A percentile compares a stretch with the other conserved stretches of the same genome.
phyloP scores from a whole-genome alignment of 2,113 vertebrate genomes.

The Sciurus niger region DNA sequence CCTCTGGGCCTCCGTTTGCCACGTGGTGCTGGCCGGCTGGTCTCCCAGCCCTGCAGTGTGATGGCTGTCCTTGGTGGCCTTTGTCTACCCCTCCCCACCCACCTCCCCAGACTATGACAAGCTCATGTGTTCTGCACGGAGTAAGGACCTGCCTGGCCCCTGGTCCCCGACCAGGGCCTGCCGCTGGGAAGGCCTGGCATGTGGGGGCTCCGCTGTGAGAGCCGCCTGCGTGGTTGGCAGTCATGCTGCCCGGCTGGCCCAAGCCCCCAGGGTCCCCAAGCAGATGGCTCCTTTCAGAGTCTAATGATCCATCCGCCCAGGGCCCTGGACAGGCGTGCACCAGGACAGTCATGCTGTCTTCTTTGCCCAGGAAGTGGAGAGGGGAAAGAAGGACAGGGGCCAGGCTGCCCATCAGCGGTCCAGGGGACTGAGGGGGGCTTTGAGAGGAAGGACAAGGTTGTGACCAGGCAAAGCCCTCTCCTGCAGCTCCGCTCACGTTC shows the following conservation, averaged over 20 bases:
- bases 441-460: not conserved
- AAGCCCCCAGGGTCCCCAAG: constrained; percentile 69
- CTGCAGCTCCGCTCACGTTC: accelerated
- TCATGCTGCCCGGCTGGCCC: constrained; percentile 1
- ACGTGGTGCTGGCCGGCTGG: accelerated
- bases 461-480: not conserved
- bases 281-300: constrained; percentile 87
- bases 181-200: constrained; percentile 59
- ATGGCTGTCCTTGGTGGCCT: too few species aligned
- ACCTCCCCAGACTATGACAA: not conserved
- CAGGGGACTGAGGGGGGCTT: not conserved
- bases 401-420: accelerated
- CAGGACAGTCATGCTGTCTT: not conserved
- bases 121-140: not conserved
- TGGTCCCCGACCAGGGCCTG: not conserved
- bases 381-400: not conserved
- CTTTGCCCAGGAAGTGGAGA: not conserved
- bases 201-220: constrained; percentile 47
- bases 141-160: too few species aligned
- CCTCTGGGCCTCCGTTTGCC: not conserved
- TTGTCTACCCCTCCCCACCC: not conserved
- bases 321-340: constrained; percentile 31
- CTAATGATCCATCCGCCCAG: constrained; percentile 75
- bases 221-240: not conserved
- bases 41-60: not conserved